A percentile compares a stretch with the other conserved stretches of the same genome.
These are phyloP conservation scores for Poicephalus meyeri DNA, from an alignment of 2,113 vertebrate genomes.

Conservation along the genomic window DNA sequence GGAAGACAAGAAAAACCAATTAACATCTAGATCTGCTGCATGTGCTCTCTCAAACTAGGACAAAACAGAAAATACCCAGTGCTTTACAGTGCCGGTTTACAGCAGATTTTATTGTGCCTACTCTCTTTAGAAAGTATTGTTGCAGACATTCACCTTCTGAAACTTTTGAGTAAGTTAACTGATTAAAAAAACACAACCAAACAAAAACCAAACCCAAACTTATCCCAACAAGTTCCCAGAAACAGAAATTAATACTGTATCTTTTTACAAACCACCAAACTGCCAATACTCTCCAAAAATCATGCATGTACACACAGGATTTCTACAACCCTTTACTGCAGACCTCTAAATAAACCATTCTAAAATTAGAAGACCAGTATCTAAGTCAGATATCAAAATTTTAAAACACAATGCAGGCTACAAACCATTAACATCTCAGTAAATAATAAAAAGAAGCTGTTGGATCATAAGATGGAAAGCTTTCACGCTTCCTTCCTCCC, in stretches of 20 bases:
- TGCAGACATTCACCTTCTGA: neutral
- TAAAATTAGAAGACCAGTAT: neutral
- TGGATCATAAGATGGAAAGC: neutral
- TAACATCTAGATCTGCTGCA: constrained; percentile 27
- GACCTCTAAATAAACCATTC: neutral
- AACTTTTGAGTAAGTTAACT: neutral
- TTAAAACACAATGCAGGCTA: neutral
- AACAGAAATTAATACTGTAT: neutral
- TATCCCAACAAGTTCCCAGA: neutral
- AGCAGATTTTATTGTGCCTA: neutral
- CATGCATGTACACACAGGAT: neutral
- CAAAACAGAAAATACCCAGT: neutral
- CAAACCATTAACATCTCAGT: neutral
- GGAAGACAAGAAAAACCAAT: constrained; percentile 14
- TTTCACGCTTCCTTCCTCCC: neutral
- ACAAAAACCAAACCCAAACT: neutral
- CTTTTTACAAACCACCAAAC: neutral
- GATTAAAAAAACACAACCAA: neutral
- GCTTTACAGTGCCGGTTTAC: neutral
- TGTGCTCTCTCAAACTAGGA: constrained; percentile 26
- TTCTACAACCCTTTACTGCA: neutral
- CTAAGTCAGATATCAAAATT: neutral
- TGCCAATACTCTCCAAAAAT: neutral
- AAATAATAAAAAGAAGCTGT: neutral
- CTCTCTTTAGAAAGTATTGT: neutral